phyloP scores from a whole-genome alignment of 1,140 invertebrate species.

The Leptonema lineaticorne region DNA sequence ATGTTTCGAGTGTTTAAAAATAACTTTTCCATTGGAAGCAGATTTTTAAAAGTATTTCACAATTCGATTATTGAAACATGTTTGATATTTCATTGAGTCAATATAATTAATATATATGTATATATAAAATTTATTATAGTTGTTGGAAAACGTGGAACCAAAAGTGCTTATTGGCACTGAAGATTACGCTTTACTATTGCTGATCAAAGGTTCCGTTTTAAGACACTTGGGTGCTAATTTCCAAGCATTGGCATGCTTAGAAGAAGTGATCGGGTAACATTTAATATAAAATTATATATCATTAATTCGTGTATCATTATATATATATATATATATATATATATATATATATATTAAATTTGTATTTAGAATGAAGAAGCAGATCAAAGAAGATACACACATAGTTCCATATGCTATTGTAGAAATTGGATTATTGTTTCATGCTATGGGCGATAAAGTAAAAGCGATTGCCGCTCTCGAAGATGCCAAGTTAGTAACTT shows the following conservation, averaged over 20 bases:
- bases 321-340: not conserved
- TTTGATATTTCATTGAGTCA: not conserved
- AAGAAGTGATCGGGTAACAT: constrained; percentile 33
- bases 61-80: not conserved
- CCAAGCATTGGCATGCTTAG: constrained; percentile 31
- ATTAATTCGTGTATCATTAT: not conserved
- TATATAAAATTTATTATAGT: constrained; percentile 29
- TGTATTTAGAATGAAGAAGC: constrained; percentile 64
- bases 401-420: constrained; percentile 84
- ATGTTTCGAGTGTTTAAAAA: constrained; percentile 83
- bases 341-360: not conserved
- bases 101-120: not conserved
- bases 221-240: constrained; percentile 33
- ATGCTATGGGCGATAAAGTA: constrained; percentile 64
- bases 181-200: constrained; percentile 73
- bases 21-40: constrained; percentile 65
- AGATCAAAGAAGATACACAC: constrained; percentile 81
- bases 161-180: constrained; percentile 57
- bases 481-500: constrained; percentile 72
- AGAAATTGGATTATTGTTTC: constrained; percentile 80
- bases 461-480: constrained; percentile 75
- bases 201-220: constrained; percentile 67
- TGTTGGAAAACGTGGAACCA: constrained; percentile 26
- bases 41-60: constrained; percentile 61
- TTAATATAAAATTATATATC: not conserved